These are phyloP conservation scores for Brienomyrus brachyistius DNA, from an alignment of 2,113 vertebrate species.

Conservation along the genomic window DNA sequence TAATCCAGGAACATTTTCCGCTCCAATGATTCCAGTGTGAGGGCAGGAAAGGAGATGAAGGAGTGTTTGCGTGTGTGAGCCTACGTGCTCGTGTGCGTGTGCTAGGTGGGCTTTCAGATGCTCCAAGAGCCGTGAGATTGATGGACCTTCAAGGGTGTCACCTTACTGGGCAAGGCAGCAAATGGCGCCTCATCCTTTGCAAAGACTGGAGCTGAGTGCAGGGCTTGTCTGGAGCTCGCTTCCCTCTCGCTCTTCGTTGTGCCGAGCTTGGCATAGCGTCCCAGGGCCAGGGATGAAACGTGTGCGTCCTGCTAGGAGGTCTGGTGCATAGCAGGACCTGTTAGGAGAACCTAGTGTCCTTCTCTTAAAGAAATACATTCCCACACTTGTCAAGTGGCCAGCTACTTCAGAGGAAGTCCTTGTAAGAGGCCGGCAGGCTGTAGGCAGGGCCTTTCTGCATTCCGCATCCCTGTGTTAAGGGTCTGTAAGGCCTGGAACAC, in stretches of 20 bases:
- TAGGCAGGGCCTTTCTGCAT: not conserved
- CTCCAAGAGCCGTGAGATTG: not conserved
- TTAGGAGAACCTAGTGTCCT: not conserved
- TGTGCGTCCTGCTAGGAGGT: not conserved
- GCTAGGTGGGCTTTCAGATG: not conserved
- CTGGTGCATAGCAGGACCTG: not conserved
- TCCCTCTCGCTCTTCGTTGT: not conserved
- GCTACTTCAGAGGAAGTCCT: not conserved
- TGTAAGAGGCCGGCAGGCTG: not conserved
- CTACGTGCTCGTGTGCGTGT: not conserved
- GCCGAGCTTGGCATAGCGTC: not conserved
- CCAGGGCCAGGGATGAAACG: not conserved
- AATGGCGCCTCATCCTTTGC: not conserved
- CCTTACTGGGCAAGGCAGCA: not conserved
- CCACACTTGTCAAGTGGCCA: not conserved
- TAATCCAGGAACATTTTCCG: not conserved
- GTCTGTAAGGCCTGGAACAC: not conserved
- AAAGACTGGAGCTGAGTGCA: not conserved
- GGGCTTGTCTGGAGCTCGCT: not conserved
- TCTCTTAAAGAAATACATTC: not conserved
- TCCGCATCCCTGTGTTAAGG: not conserved
- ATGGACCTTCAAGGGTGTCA: not conserved
- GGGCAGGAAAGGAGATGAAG: not conserved
- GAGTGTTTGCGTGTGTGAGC: not conserved
- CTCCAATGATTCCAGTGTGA: not conserved